Conservation (phyloP, 2,113 vertebrate species). For the Corythoichthys intestinalis region DNA sequence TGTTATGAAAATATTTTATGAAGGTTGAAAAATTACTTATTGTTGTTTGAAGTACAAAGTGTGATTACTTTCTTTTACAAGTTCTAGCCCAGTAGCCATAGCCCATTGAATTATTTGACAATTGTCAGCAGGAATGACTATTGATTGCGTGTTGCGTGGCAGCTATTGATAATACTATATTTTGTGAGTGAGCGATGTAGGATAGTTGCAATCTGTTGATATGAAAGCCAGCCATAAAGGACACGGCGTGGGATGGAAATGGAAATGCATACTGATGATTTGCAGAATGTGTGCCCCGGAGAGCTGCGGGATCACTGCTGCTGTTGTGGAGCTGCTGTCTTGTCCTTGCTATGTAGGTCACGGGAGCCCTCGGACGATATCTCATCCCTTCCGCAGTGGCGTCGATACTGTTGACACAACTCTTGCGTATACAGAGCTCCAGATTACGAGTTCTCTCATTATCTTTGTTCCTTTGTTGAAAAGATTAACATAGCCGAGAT, state of each 20-base stretch:
- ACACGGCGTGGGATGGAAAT: constrained; percentile 26
- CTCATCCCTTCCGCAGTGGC: constrained; percentile 58
- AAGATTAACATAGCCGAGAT: constrained; percentile 53
- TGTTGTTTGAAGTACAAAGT: neutral
- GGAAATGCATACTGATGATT: constrained; percentile 12
- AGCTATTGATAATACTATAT: constrained; percentile 54
- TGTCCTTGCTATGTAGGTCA: constrained; percentile 71
- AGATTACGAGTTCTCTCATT: constrained; percentile 67
- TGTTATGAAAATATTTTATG: no score
- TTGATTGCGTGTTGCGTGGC: constrained; percentile 63
- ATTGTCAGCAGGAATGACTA: constrained; percentile 71
- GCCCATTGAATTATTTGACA: constrained; percentile 76
- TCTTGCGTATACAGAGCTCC: constrained; percentile 39
- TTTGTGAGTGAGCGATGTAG: constrained; percentile 1
- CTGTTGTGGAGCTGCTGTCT: constrained; percentile 53
- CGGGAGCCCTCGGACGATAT: constrained; percentile 57
- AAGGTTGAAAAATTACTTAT: no score
- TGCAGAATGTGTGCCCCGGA: constrained; percentile 55
- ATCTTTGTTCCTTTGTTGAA: constrained; percentile 61
- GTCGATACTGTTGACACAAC: constrained; percentile 66
- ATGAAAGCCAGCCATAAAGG: constrained; percentile 43
- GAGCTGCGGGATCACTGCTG: constrained; percentile 52
- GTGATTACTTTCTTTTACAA: constrained; percentile 17
- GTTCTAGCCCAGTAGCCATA: constrained; percentile 50
- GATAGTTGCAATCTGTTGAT: constrained; percentile 42